These are phyloP conservation scores for Colinus virginianus DNA, from an alignment of 2,113 vertebrate species.

Conservation along the genomic window DNA sequence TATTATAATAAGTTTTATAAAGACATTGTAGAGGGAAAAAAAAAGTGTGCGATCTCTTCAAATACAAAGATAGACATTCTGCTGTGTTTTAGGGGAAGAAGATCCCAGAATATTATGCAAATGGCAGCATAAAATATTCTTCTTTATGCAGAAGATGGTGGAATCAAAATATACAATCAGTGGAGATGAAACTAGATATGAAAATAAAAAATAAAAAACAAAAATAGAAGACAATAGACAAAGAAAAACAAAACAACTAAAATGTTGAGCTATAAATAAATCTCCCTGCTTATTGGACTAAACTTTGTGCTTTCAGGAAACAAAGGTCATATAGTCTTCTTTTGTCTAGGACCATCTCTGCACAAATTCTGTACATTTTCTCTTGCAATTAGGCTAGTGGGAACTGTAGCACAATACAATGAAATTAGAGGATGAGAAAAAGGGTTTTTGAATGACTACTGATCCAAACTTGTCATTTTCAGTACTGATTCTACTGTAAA, in stretches of 20 bases:
- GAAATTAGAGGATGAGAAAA: neutral
- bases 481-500: neutral
- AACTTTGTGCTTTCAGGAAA: neutral
- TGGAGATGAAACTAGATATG: neutral
- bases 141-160: neutral
- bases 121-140: neutral
- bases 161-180: neutral
- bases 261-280: neutral
- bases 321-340: neutral
- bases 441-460: neutral
- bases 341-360: neutral
- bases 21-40: neutral
- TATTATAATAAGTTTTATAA: conserved; percentile 32
- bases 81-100: neutral
- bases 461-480: neutral
- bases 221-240: neutral
- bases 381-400: neutral
- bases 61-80: neutral
- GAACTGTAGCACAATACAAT: neutral
- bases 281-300: neutral
- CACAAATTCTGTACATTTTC: neutral
- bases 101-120: neutral
- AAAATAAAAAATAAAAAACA: neutral
- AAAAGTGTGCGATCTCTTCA: neutral
- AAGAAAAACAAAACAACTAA: neutral